Base-by-base conservation (phyloP, 2,113 vertebrate species). In the Antennarius striatus region DNA sequence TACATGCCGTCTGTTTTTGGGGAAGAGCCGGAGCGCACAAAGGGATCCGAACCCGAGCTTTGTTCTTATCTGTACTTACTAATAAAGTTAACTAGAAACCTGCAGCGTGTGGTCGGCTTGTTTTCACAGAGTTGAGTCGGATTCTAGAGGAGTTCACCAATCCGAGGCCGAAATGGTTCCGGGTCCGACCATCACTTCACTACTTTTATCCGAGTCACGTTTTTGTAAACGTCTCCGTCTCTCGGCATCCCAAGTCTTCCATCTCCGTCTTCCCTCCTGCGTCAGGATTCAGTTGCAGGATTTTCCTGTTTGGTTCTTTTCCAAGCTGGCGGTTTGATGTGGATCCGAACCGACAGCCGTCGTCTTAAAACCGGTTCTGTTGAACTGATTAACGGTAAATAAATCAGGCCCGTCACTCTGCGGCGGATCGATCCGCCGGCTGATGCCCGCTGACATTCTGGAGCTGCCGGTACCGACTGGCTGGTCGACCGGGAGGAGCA, bases 21-120 rank as follows among this genome's bases (percentile, higher is more conserved):
- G 12, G 70, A 46, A 10, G 45, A 71, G 49, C 55, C 65, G 36
- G 42, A 57, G 62, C 0, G 15, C 58, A 43, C 55, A 57, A 68
- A 63, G 43, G 75, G 71, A 63, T 73, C 64, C 0, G n/a, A 72
- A 50, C 57, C 52, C 28, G 53, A 47, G 54, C 48, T 68, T 51
- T 75, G 49, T 78, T 54, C 68, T 76, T 68, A 30, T 81, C 61
- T 85, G 56, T 79, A 70, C 81, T 75, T 66, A 73, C 11, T 57
- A 87, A 85, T 85, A 81, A 85, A 83, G 40, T 73, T 55, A 58
- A 61, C 45, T 36, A 13, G 12, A 63, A 80, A 63, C 56, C 42
- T 22, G 16, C 11, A 9, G 8, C n/a, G 55, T 61, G 53, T 9
- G 9, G 11, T 43, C 42, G 11, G 42, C 1, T 43, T 22, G 22